Evolutionary conservation across 2,113 vertebrate genomes (phyloP), one percentile per base, ranked within the genome.

Genomic region (Psilopsiagon aymara): DNA sequence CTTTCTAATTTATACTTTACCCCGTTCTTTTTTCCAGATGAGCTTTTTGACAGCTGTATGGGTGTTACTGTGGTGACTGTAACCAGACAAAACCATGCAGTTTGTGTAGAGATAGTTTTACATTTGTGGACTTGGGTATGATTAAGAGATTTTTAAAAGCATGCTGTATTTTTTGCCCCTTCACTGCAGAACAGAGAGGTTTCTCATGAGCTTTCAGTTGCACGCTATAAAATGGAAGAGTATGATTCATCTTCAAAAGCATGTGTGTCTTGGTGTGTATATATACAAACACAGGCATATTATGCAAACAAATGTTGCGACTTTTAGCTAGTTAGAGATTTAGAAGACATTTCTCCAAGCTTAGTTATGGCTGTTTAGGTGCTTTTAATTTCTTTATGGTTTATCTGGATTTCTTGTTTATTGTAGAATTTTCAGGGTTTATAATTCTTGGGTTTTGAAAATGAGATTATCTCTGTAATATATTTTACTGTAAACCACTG

Each of bases 31-130:
- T 44, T 77, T 39, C 46, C 57, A 73, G 44, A 90, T 62, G 80
- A 92, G 90, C 76, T 78, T 52, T 86, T 80, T 74, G 91, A 70
- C 87, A 92, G 78, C 79, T 70, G 55, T 64, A 91, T 13, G 71
- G 33, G 60, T 78, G 90, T 96, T 95, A 93, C 95, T 93, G 92
- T 94, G 82, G 86, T 92, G 92, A 95, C 88, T 86, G 90, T 96
- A 96, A 88, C 92, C 82, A 96, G 55, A 94, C 92, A 96, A 88
- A 94, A 88, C 3, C 69, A 41, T 44, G 41, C 47, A 52, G 69
- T 93, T 92, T 4, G 0, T 41, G 11, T 14, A 52, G 74, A 89
- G 66, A 66, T n/a, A 41, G 55, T 92, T 92, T 64, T 55, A 27
- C 46, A 2, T 47, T 88, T 76, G 80, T 71, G 81, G 37, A 85